Conservation (phyloP, 2,888 invertebrate species). For the Nycteola revayana region DNA sequence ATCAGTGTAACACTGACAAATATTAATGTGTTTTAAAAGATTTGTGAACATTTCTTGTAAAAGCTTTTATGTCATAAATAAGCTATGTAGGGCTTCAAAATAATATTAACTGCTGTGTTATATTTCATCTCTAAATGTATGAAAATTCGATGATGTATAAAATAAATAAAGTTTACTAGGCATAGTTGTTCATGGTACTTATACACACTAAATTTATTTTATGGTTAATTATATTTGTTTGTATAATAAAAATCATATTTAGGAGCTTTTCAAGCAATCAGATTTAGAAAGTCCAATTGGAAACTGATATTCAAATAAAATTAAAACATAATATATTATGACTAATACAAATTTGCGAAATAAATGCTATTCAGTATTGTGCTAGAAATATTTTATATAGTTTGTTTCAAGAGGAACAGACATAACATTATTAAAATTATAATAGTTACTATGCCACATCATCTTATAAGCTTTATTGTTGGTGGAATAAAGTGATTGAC, state of each 20-base stretch:
- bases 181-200: slow-evolving; percentile 7
- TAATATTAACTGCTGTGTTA: slow-evolving; percentile 27
- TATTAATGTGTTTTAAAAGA: background rate
- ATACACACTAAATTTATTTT: too few relatives aligned
- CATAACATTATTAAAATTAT: too few relatives aligned
- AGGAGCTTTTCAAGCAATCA: too few relatives aligned
- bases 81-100: slow-evolving; percentile 40
- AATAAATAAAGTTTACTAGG: slow-evolving; percentile 8
- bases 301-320: too few relatives aligned
- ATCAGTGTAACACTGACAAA: slow-evolving; percentile 18
- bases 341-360: too few relatives aligned
- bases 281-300: too few relatives aligned
- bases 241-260: too few relatives aligned
- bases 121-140: slow-evolving; percentile 15
- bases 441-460: slow-evolving; percentile 29
- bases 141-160: slow-evolving; percentile 20
- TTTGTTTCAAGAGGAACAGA: too few relatives aligned
- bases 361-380: too few relatives aligned
- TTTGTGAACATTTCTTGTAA: slow-evolving; percentile 13
- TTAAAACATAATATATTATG: too few relatives aligned
- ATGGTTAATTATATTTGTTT: too few relatives aligned
- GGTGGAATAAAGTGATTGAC: slow-evolving; percentile 54
- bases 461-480: slow-evolving; percentile 42
- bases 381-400: too few relatives aligned
- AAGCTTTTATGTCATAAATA: slow-evolving; percentile 40